These are phyloP conservation scores for Drosophila mimica DNA, from an alignment of 2,888 invertebrate species.

Conservation along the genomic window DNA sequence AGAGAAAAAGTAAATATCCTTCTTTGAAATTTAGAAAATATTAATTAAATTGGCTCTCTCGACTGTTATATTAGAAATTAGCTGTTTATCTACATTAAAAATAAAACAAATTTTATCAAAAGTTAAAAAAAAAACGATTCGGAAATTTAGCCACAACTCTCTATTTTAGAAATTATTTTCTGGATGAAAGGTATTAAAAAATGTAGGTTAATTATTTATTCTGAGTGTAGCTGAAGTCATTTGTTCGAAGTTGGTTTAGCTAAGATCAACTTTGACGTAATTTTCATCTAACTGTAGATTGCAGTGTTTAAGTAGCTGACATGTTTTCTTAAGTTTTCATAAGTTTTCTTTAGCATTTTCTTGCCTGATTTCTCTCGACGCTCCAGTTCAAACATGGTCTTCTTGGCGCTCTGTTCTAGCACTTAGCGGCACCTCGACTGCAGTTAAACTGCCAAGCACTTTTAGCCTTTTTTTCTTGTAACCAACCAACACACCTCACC, in stretches of 20 bases:
- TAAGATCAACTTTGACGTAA: neutral
- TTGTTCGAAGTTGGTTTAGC: neutral
- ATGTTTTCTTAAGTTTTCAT: neutral
- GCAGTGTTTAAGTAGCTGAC: neutral
- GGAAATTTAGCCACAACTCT: neutral
- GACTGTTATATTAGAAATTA: too few species aligned
- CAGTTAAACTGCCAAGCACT: conserved; percentile 61
- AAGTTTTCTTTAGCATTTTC: neutral
- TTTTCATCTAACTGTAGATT: neutral
- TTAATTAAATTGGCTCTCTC: too few species aligned
- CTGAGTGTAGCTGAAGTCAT: neutral
- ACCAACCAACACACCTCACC: neutral
- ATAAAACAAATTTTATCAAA: neutral
- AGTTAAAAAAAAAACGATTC: neutral
- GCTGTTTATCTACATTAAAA: too few species aligned
- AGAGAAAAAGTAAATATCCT: too few species aligned
- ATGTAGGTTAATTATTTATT: neutral
- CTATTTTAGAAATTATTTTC: neutral
- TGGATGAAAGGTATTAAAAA: neutral
- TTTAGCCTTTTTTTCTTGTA: conserved; percentile 49
- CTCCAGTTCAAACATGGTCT: conserved; percentile 17
- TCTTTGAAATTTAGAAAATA: neutral
- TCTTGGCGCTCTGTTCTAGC: conserved; percentile 20
- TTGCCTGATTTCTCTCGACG: conserved; percentile 39
- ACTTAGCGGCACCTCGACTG: conserved; percentile 53